A percentile compares a stretch with the other conserved stretches of the same genome.
These are phyloP conservation scores for Pitta sordida DNA, from an alignment of 2,113 vertebrate genomes.

Conservation along the genomic window DNA sequence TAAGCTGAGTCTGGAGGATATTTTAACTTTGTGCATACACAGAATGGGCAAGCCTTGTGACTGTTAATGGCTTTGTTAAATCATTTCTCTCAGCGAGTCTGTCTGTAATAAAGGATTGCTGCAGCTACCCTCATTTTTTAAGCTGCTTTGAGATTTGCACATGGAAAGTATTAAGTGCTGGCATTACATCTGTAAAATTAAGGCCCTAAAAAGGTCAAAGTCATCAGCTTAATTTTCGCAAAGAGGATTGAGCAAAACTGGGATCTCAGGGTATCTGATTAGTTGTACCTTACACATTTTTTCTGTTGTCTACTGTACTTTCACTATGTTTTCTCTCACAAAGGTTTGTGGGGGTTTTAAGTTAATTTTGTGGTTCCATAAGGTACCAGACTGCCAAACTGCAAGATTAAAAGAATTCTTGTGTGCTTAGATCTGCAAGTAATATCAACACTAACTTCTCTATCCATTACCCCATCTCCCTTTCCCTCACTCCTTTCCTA, in stretches of 20 bases:
- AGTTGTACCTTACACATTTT: not conserved
- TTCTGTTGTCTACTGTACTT: not conserved
- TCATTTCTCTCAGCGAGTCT: constrained; percentile 22
- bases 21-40: not conserved
- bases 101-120: constrained; percentile 45
- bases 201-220: constrained; percentile 50
- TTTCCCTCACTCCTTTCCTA: not conserved
- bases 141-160: constrained; percentile 45
- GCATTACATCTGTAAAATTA: constrained; percentile 44
- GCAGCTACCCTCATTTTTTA: constrained; percentile 49
- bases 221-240: constrained; percentile 49
- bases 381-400: not conserved
- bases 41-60: constrained; percentile 8
- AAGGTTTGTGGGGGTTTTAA: not conserved
- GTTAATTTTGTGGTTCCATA: not conserved
- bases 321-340: not conserved
- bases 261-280: constrained; percentile 3
- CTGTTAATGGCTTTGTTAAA: constrained; percentile 60
- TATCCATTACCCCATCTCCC: not conserved
- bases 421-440: not conserved
- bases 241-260: not conserved
- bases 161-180: constrained; percentile 32
- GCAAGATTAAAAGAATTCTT: not conserved
- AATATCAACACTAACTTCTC: not conserved
- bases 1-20: constrained; percentile 1